Base-by-base conservation (phyloP, 2,888 invertebrate species). In the Latheticus oryzae region DNA sequence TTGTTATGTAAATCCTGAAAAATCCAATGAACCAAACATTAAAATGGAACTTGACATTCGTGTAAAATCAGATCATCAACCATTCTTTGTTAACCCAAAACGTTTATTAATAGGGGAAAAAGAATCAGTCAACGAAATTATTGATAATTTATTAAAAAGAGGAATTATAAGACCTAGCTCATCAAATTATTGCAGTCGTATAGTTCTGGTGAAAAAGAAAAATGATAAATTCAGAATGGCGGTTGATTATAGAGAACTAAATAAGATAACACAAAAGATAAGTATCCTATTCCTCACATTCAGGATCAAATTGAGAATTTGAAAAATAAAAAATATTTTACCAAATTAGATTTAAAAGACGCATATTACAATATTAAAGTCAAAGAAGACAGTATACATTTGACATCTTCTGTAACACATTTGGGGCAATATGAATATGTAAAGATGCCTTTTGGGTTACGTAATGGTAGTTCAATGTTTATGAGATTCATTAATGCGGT, bases 221-320 rank as follows among this genome's bases (percentile, higher is more conserved):
- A n/a, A n/a, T n/a, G n/a, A n/a, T n/a, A n/a, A n/a, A n/a, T n/a
- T n/a, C n/a, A n/a, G n/a, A n/a, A n/a, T n/a, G n/a, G n/a, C n/a
- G n/a, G n/a, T n/a, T n/a, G n/a, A n/a, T n/a, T n/a, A n/a, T n/a
- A 35, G 71, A 1, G 55, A 57, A 11, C 37, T 73, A 13, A 72
- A 73, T 43, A 65, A 64, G 42, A 53, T 64, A 5, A 69, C 65
- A 4, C 45, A 17, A 61, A 56, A 33, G 66, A 71, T 35, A 62
- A 68, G 11, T 71, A 62, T 33, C 67, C 69, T 1, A 8, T 62
- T 1, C 71, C 70, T 1, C 13, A 70, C 3, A 68, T 72, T n/a
- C 68, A 71, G 13, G 71, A 71, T 28, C 62, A 68, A 55, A 21
- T 54, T 43, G 48, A 51, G 43, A 12, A 5, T 5, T 40, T 71